Percentiles rank a stretch among this genome's conserved stretches.
Conservation (phyloP, 53 echinoderm and acorn worm species). For the Arbacia lixula region DNA sequence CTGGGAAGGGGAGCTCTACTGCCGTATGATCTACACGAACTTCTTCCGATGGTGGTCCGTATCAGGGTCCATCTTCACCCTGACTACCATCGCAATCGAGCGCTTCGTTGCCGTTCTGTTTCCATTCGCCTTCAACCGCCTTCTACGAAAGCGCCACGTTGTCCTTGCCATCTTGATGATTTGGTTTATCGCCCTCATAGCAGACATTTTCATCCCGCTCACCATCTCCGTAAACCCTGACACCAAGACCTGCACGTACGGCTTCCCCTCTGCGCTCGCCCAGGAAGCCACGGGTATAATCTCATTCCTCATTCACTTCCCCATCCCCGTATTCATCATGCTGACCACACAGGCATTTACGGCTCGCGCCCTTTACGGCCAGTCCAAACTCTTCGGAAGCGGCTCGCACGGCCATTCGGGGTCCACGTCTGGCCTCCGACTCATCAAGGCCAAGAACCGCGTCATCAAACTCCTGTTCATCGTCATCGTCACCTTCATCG, state of each 20-base stretch:
- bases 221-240: background rate
- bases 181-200: background rate
- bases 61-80: constrained; percentile 11
- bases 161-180: background rate
- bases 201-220: constrained; percentile 1
- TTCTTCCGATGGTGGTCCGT: constrained; percentile 11
- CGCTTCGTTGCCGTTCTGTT: background rate
- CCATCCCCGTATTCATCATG: constrained; percentile 1
- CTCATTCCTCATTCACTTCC: background rate
- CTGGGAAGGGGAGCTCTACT: constrained; percentile 15
- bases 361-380: constrained; percentile 4
- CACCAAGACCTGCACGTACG: background rate
- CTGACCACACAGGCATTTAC: constrained; percentile 3
- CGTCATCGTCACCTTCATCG: constrained; percentile 6
- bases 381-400: background rate
- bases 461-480: constrained; percentile 1
- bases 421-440: background rate
- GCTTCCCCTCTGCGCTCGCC: background rate
- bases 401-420: background rate
- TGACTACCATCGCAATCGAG: constrained; percentile 3
- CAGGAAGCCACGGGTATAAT: background rate
- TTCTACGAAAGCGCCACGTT: constrained; percentile 1
- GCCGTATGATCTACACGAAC: constrained; percentile 5
- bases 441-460: constrained; percentile 9
- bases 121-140: constrained; percentile 15